Conservation (phyloP, 2,113 vertebrate species). For the Clarias gariepinus region DNA sequence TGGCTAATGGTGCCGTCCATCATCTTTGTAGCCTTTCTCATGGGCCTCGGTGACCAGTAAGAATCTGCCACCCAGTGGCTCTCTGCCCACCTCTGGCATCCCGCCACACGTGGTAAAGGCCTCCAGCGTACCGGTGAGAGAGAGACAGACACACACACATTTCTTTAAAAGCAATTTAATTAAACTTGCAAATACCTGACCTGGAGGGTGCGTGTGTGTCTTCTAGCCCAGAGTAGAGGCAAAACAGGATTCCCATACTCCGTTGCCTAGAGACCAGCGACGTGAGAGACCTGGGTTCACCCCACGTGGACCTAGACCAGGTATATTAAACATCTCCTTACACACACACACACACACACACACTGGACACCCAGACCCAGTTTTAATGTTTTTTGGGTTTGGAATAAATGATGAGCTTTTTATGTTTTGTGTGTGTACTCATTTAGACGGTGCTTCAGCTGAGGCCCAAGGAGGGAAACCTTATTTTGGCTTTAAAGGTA, state of each 20-base stretch:
- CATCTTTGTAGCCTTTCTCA: slow-evolving; percentile 76
- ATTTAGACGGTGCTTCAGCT: slow-evolving; percentile 35
- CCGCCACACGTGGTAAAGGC: slow-evolving; percentile 90
- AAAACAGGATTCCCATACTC: slow-evolving; percentile 85
- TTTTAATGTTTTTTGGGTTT: background rate
- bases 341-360: background rate
- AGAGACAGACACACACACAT: background rate
- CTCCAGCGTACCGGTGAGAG: slow-evolving; percentile 76
- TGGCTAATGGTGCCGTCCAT: background rate
- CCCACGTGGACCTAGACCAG: slow-evolving; percentile 84
- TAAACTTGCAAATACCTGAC: too few relatives aligned
- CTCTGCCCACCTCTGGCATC: slow-evolving; percentile 88
- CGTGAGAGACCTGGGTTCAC: slow-evolving; percentile 82
- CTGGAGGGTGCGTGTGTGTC: background rate
- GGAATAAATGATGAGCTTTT: background rate
- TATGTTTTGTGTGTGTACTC: background rate
- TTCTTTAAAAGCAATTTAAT: too few relatives aligned
- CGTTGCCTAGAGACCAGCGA: slow-evolving; percentile 77
- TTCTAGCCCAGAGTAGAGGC: slow-evolving; percentile 83
- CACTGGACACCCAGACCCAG: background rate
- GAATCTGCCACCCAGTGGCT: slow-evolving; percentile 93
- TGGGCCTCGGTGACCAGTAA: slow-evolving; percentile 99
- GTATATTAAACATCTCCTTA: slow-evolving; percentile 19
- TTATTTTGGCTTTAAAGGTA: slow-evolving; percentile 52
- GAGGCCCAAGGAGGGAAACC: slow-evolving; percentile 45